Evolutionary conservation across 2,888 invertebrate species (phyloP).

Genomic region (Magallana nippona): DNA sequence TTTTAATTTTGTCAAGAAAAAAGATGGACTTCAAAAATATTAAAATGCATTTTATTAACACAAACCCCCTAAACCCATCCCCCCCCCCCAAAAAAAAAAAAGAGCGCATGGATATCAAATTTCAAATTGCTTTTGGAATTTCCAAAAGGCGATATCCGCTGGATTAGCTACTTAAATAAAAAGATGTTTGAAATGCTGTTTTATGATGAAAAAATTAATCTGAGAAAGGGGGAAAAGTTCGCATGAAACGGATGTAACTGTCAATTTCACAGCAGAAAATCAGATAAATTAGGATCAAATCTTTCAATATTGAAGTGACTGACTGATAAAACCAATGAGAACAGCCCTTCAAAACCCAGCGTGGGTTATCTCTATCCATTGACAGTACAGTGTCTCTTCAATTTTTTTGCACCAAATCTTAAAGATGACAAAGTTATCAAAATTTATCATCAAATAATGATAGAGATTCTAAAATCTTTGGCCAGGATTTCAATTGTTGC

Average conservation of each 20-base stretch:
- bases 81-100: too few relatives aligned
- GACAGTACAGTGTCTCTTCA: not conserved
- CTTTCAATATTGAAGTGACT: not conserved
- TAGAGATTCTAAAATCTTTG: not conserved
- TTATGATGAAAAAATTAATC: not conserved
- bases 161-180: too few relatives aligned
- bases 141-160: too few relatives aligned
- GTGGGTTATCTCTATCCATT: not conserved
- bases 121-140: too few relatives aligned
- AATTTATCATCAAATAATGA: not conserved
- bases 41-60: too few relatives aligned
- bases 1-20: too few relatives aligned
- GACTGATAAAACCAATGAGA: not conserved
- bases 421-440: not conserved
- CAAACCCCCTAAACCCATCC: too few relatives aligned
- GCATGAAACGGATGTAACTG: not conserved
- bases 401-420: not conserved
- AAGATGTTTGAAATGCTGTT: not conserved
- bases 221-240: not conserved
- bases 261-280: slow-evolving; percentile 1
- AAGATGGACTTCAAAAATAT: too few relatives aligned
- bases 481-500: not conserved
- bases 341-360: not conserved
- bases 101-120: too few relatives aligned
- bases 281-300: not conserved